These are phyloP conservation scores for Aphidoletes aphidimyza DNA, from an alignment of 2,888 invertebrate species.

Conservation along the genomic window DNA sequence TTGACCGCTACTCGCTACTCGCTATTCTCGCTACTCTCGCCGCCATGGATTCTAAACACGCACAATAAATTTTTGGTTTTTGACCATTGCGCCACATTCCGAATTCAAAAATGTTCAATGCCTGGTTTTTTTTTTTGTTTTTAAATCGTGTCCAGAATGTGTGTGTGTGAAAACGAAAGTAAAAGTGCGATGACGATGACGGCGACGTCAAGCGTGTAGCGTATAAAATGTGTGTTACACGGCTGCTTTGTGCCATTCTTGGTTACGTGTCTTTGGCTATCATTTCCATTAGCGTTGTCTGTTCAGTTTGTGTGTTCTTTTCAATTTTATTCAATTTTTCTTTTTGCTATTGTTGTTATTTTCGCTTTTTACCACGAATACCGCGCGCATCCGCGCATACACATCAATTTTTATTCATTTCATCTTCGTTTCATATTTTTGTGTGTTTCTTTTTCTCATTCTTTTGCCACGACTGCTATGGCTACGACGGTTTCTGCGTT, in stretches of 20 bases:
- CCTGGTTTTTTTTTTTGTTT: no score
- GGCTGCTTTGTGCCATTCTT: neutral
- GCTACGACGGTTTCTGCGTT: no score
- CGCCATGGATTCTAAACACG: no score
- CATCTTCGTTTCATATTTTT: slow-evolving; percentile 12
- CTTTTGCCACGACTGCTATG: no score
- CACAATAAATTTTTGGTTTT: no score
- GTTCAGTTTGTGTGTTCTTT: neutral
- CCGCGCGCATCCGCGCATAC: neutral
- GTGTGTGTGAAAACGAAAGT: neutral
- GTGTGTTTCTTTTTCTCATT: no score
- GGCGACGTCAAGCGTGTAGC: neutral
- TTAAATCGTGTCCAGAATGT: neutral
- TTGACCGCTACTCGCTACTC: no score
- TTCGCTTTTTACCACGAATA: neutral
- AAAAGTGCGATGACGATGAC: neutral
- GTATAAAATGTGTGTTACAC: slow-evolving; percentile 34
- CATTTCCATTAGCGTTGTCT: neutral
- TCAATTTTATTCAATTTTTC: neutral
- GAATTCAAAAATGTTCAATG: no score
- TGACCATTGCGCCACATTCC: no score
- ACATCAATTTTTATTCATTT: neutral
- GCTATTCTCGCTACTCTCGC: no score
- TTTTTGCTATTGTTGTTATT: neutral
- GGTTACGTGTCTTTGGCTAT: neutral